Percentiles rank a stretch among this genome's conserved stretches.
Evolutionary conservation across 2,113 vertebrate genomes (phyloP).

Genomic region (Elephas maximus): DNA sequence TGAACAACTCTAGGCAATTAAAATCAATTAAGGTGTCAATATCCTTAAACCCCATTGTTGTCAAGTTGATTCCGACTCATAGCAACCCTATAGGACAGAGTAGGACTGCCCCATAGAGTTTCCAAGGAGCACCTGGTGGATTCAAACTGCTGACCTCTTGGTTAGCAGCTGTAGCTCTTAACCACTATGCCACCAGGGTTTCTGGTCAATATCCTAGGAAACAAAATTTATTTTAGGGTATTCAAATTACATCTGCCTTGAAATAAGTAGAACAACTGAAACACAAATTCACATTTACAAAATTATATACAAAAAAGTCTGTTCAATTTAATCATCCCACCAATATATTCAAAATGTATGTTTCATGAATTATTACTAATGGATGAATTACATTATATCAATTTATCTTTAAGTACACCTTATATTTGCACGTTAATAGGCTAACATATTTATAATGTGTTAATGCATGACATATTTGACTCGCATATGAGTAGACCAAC

Average conservation of each 20-base stretch:
- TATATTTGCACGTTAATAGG: background rate
- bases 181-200: no score
- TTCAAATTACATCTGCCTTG: background rate
- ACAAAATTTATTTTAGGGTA: background rate
- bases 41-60: no score
- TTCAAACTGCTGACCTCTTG: no score
- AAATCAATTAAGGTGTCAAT: background rate
- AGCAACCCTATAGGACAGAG: no score
- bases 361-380: slow-evolving; percentile 13
- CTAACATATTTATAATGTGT: background rate
- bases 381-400: background rate
- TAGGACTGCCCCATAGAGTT: no score
- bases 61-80: no score
- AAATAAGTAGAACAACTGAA: background rate
- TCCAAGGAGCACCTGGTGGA: no score
- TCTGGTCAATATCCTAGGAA: background rate
- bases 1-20: background rate
- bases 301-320: background rate
- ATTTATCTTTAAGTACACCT: background rate
- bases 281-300: background rate
- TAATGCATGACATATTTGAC: background rate
- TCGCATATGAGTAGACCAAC: background rate
- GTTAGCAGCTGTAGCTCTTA: no score
- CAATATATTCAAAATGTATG: background rate
- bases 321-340: background rate